Evolutionary conservation across 2,888 invertebrate genomes (phyloP).

Genomic region (Drosophila mercatorum): DNA sequence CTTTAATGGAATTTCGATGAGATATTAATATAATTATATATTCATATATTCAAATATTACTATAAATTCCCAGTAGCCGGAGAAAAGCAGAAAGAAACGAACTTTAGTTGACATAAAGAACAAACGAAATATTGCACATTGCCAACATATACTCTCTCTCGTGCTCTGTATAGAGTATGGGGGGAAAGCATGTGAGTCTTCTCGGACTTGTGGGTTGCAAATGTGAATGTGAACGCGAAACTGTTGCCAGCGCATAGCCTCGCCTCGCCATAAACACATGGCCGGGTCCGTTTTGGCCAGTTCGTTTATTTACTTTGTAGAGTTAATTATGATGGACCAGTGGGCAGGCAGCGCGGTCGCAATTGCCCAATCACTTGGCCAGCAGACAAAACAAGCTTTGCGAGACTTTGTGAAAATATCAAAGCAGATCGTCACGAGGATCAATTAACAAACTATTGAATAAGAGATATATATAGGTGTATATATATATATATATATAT

Average conservation of each 20-base stretch:
- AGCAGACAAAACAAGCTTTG: slow-evolving; percentile 8
- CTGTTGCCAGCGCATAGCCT: slow-evolving; percentile 39
- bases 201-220: slow-evolving; percentile 26
- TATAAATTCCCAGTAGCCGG: not conserved
- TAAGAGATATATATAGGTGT: not conserved
- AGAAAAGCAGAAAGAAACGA: not conserved
- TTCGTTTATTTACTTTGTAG: slow-evolving; percentile 76
- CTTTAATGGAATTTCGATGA: too few species aligned
- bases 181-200: slow-evolving; percentile 46
- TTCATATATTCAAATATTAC: not conserved
- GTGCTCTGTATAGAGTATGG: not conserved
- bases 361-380: slow-evolving; percentile 22
- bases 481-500: slow-evolving; percentile 1
- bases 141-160: not conserved
- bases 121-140: slow-evolving; percentile 1
- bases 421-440: slow-evolving; percentile 29
- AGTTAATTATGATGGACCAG: slow-evolving; percentile 76
- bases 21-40: not conserved
- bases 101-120: not conserved
- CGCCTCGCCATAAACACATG: slow-evolving; percentile 64
- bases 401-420: slow-evolving; percentile 44
- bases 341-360: slow-evolving; percentile 52
- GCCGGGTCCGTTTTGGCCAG: slow-evolving; percentile 67
- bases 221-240: slow-evolving; percentile 44
- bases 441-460: not conserved